Evolutionary conservation across 2,888 invertebrate genomes (phyloP).

Genomic region (Aporophyla lueneburgensis): DNA sequence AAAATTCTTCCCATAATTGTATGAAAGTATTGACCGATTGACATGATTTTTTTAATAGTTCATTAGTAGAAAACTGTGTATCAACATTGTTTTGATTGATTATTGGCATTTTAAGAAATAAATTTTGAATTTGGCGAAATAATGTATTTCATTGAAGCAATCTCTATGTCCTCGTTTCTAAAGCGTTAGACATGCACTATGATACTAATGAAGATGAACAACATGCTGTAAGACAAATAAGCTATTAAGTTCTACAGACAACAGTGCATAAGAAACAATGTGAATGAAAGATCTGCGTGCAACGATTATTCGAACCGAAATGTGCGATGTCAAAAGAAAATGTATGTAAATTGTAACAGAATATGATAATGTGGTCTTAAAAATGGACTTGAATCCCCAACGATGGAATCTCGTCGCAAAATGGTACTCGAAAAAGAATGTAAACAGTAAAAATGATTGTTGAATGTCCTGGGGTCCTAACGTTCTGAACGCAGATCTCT

Average conservation of each 20-base stretch:
- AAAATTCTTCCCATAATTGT: conserved; percentile 63
- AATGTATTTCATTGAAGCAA: conserved; percentile 62
- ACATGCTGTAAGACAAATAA: conserved; percentile 76
- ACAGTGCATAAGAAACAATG: conserved; percentile 76
- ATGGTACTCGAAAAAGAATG: conserved; percentile 45
- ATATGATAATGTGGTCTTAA: conserved; percentile 55
- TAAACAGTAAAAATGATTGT: conserved; percentile 21
- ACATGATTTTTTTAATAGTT: conserved; percentile 65
- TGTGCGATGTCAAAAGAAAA: conserved; percentile 53
- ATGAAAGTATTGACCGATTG: conserved; percentile 67
- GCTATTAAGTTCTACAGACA: conserved; percentile 73
- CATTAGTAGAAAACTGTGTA: conserved; percentile 59
- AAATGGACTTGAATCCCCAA: conserved; percentile 55
- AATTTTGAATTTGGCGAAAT: conserved; percentile 53
- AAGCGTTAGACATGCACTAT: conserved; percentile 70
- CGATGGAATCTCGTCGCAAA: conserved; percentile 54
- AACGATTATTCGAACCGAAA: conserved; percentile 68
- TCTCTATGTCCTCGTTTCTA: conserved; percentile 46
- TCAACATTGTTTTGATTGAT: conserved; percentile 63
- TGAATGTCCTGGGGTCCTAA: conserved; percentile 39
- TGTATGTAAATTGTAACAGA: conserved; percentile 58
- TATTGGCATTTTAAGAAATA: conserved; percentile 59
- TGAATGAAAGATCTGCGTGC: conserved; percentile 88
- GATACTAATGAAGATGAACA: conserved; percentile 60
- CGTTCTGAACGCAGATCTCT: conserved; percentile 82